Evolutionary conservation across 2,888 invertebrate species (phyloP).

Genomic region (Caradrina kadenii): DNA sequence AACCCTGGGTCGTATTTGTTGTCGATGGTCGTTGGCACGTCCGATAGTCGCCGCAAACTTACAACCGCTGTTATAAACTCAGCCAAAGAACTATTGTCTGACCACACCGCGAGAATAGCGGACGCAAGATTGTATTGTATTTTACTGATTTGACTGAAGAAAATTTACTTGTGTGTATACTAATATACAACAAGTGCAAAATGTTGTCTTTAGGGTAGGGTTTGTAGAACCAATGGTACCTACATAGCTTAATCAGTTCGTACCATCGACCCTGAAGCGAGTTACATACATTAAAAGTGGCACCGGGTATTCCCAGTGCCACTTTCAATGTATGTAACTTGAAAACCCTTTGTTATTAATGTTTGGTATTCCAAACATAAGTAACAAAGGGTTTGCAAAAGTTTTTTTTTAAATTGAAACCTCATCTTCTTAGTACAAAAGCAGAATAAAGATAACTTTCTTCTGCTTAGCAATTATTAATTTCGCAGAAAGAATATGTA

Average conservation of each 20-base stretch:
- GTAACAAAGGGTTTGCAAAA: too few relatives aligned
- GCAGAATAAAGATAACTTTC: too few relatives aligned
- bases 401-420: too few relatives aligned
- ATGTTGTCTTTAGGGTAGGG: not conserved
- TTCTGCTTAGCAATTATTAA: too few relatives aligned
- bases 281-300: not conserved
- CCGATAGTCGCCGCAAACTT: slow-evolving; percentile 35
- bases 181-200: not conserved
- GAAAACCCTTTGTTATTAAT: too few relatives aligned
- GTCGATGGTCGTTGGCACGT: slow-evolving; percentile 38
- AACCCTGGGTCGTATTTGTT: slow-evolving; percentile 28
- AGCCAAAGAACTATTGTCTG: slow-evolving; percentile 37
- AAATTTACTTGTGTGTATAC: too few relatives aligned
- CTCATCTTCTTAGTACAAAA: too few relatives aligned
- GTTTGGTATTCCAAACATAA: too few relatives aligned
- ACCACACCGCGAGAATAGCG: slow-evolving; percentile 20
- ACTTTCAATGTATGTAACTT: too few relatives aligned
- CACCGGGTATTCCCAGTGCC: too few relatives aligned
- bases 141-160: not conserved
- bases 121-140: not conserved
- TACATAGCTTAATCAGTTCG: too few relatives aligned
- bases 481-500: too few relatives aligned
- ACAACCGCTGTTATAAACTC: slow-evolving; percentile 34
- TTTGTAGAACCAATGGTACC: not conserved
- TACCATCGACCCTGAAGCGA: not conserved